phyloP scores from a whole-genome alignment of 2,113 vertebrate species.

The Cynoglossus semilaevis region DNA sequence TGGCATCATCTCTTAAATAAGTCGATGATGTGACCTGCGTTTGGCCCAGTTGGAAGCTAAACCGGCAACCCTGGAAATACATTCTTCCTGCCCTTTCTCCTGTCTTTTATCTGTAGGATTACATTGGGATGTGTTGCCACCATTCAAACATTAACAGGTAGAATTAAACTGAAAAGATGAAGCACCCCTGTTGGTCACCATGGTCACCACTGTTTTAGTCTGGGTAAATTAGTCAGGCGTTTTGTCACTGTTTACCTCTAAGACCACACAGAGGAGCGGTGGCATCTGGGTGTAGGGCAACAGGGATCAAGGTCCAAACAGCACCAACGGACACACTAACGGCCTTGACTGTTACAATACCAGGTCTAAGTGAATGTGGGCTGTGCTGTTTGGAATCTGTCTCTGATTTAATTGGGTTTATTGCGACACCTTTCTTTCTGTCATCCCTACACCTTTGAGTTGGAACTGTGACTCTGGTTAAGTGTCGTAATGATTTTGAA shows the following conservation, averaged over 20 bases:
- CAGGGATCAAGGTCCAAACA: constrained; percentile 9
- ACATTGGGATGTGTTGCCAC: constrained; percentile 15
- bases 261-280: constrained; percentile 10
- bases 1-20: constrained; percentile 65
- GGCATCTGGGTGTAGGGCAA: constrained; percentile 28
- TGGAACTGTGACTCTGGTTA: no score
- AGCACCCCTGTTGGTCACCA: constrained; percentile 4
- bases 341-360: constrained; percentile 19
- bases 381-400: no score
- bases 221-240: background rate
- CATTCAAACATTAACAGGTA: background rate
- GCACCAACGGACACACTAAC: constrained; percentile 32
- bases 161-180: background rate
- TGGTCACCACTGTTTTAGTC: background rate
- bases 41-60: constrained; percentile 56
- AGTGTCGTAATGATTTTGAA: background rate
- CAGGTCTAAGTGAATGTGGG: constrained; percentile 31
- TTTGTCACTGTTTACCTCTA: background rate
- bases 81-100: constrained; percentile 11
- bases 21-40: constrained; percentile 60
- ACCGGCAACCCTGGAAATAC: constrained; percentile 27
- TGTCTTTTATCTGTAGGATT: constrained; percentile 17
- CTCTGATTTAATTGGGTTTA: no score
- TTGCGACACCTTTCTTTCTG: no score
- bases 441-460: no score